Conservation (phyloP, 2,797 vertebrate species). For the Artibeus jamaicensis region DNA sequence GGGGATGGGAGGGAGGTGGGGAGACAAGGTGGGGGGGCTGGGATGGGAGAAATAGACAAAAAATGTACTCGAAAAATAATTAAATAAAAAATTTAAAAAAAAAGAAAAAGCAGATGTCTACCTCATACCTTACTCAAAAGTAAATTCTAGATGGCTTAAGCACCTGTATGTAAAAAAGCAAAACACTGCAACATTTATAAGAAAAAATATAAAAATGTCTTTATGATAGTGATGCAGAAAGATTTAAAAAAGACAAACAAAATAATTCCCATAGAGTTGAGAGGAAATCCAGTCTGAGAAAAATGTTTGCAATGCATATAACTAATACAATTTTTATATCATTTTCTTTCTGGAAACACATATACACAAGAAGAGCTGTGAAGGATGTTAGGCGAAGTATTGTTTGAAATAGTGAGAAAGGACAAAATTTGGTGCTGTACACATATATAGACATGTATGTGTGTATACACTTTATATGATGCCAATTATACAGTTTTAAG, state of each 20-base stretch:
- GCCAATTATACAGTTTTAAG: conserved; percentile 81
- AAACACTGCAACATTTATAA: conserved; percentile 13
- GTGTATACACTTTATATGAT: not conserved
- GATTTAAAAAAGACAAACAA: not conserved
- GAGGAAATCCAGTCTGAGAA: not conserved
- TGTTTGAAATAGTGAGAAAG: not conserved
- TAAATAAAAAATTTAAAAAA: no score
- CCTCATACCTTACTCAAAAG: not conserved
- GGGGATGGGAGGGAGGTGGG: no score
- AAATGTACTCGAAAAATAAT: no score
- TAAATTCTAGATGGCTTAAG: conserved; percentile 35
- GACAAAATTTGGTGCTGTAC: not conserved
- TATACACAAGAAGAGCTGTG: not conserved
- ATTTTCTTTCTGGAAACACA: not conserved
- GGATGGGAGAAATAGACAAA: no score
- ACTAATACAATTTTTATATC: not conserved
- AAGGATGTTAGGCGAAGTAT: not conserved
- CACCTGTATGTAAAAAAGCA: not conserved
- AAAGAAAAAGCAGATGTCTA: not conserved
- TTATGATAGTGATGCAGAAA: not conserved
- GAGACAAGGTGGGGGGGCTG: no score
- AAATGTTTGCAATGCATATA: not conserved
- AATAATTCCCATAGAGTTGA: not conserved
- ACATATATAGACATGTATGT: not conserved
- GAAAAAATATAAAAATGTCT: not conserved